A percentile compares a stretch with the other conserved stretches of the same genome.
Conservation (phyloP, 2,888 invertebrate genomes). For the Adela reaumurella region DNA sequence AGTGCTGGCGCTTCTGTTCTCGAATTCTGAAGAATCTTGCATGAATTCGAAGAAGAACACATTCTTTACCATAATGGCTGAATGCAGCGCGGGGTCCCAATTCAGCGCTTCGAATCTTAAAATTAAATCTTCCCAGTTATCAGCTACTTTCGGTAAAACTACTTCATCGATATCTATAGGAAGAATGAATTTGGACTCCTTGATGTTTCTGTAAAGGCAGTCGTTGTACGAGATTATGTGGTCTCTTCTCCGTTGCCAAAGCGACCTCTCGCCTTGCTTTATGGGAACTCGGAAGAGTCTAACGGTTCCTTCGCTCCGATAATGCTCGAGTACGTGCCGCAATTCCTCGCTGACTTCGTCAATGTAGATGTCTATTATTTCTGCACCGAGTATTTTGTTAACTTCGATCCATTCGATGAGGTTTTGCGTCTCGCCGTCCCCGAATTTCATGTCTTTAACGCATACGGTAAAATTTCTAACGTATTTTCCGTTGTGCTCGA, state of each 20-base stretch:
- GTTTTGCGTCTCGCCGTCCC: conserved; percentile 56
- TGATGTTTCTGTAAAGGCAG: conserved; percentile 69
- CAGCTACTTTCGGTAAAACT: conserved; percentile 60
- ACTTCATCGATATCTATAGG: conserved; percentile 74
- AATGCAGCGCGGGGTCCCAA: conserved; percentile 44
- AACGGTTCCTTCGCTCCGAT: conserved; percentile 44
- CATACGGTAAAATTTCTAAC: conserved; percentile 60
- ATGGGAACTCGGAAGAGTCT: conserved; percentile 51
- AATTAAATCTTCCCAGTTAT: conserved; percentile 58
- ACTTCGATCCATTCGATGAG: conserved; percentile 71
- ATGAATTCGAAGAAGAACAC: conserved; percentile 64
- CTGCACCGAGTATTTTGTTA: conserved; percentile 64
- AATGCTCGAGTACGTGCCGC: conserved; percentile 52
- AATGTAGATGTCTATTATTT: conserved; percentile 63
- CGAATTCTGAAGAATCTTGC: conserved; percentile 28
- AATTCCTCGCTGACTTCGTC: conserved; percentile 55
- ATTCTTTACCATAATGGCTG: conserved; percentile 63
- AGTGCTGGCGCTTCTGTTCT: conserved; percentile 17
- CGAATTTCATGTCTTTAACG: conserved; percentile 68
- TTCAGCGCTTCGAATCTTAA: conserved; percentile 34
- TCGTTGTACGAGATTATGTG: conserved; percentile 76
- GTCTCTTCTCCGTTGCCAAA: conserved; percentile 67
- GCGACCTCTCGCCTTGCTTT: conserved; percentile 35
- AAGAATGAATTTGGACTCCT: conserved; percentile 60
- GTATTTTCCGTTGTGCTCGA: conserved; percentile 12